phyloP scores from a whole-genome alignment of 1,140 invertebrate species.

The Conus ventricosus region DNA sequence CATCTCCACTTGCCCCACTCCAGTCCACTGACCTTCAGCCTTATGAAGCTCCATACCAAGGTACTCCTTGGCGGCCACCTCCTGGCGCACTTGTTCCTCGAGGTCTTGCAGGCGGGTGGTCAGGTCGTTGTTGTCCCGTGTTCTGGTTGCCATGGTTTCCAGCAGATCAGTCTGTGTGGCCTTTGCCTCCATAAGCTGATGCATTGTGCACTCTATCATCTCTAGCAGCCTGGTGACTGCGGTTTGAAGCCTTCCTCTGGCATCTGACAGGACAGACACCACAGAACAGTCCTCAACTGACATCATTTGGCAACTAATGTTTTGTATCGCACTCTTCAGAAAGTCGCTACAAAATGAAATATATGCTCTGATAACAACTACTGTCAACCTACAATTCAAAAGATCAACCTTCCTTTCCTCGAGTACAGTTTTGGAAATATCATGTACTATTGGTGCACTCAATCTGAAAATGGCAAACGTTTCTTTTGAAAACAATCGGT shows the following conservation, averaged over 20 bases:
- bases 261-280: constrained; percentile 52
- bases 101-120: constrained; percentile 59
- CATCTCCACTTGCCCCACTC: background rate
- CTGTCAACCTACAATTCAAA: too few species aligned
- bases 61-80: constrained; percentile 67
- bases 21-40: constrained; percentile 63
- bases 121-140: constrained; percentile 51
- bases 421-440: too few species aligned
- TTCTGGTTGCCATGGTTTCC: constrained; percentile 47
- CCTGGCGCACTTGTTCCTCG: constrained; percentile 63
- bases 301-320: too few species aligned
- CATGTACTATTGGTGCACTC: too few species aligned
- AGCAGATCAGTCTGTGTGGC: constrained; percentile 63
- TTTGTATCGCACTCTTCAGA: background rate
- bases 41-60: constrained; percentile 72
- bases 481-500: too few species aligned
- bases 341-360: background rate
- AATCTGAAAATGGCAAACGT: too few species aligned
- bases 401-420: too few species aligned
- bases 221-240: constrained; percentile 68
- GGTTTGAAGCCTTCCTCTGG: constrained; percentile 61
- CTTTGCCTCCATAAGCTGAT: constrained; percentile 66
- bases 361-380: too few species aligned
- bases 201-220: constrained; percentile 66
- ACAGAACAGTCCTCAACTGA: background rate